These are phyloP conservation scores for Microchirus variegatus DNA, from an alignment of 2,797 vertebrate genomes.

Conservation along the genomic window DNA sequence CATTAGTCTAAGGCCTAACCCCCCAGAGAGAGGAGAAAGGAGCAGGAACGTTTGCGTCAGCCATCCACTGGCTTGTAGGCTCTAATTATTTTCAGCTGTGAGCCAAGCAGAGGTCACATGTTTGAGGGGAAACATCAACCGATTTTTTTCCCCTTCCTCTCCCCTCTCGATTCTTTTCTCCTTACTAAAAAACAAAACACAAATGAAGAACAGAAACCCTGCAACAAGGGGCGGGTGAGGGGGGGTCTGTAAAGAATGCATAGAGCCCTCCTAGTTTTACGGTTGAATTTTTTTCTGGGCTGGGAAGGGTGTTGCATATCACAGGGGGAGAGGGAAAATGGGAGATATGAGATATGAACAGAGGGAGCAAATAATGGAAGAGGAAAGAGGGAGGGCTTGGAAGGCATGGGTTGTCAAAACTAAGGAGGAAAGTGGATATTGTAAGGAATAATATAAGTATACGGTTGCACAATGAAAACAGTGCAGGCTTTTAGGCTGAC, in stretches of 20 bases:
- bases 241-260: slow-evolving; percentile 50
- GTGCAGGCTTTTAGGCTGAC: slow-evolving; percentile 36
- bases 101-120: slow-evolving; percentile 77
- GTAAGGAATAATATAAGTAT: slow-evolving; percentile 65
- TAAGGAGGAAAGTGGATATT: slow-evolving; percentile 65
- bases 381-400: slow-evolving; percentile 18
- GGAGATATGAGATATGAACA: slow-evolving; percentile 41
- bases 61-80: slow-evolving; percentile 61
- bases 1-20: slow-evolving; percentile 31
- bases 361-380: slow-evolving; percentile 13
- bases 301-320: slow-evolving; percentile 44
- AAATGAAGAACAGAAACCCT: slow-evolving; percentile 60
- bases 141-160: slow-evolving; percentile 31
- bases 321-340: slow-evolving; percentile 29
- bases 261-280: slow-evolving; percentile 47
- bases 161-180: slow-evolving; percentile 46
- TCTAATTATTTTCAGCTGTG: slow-evolving; percentile 86
- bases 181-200: slow-evolving; percentile 49
- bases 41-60: slow-evolving; percentile 63
- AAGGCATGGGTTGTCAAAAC: slow-evolving; percentile 57
- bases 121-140: slow-evolving; percentile 78
- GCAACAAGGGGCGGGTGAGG: slow-evolving; percentile 21
- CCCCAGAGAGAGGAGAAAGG: slow-evolving; percentile 32
- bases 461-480: slow-evolving; percentile 56
- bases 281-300: slow-evolving; percentile 37